These are phyloP conservation scores for Stratiomys singularior DNA, from an alignment of 2,888 invertebrate species.

Conservation along the genomic window DNA sequence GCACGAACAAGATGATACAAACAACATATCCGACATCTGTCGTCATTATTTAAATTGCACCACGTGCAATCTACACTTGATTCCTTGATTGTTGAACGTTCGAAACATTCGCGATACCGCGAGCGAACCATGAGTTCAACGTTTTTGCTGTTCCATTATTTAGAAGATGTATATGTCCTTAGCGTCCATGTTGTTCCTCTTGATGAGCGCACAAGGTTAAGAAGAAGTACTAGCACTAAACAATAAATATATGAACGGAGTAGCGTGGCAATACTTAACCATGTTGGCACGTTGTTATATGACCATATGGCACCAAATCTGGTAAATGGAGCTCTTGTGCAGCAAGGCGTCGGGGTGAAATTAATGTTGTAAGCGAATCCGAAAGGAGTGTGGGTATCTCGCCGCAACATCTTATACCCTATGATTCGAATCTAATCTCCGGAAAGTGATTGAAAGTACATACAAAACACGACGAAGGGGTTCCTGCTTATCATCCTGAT, in stretches of 20 bases:
- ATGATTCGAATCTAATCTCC: conserved; percentile 32
- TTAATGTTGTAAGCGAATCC: conserved; percentile 22
- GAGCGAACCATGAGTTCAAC: not conserved
- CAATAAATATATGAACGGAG: no score
- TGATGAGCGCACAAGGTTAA: conserved; percentile 5
- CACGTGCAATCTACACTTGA: conserved; percentile 35
- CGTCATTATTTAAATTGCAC: conserved; percentile 37
- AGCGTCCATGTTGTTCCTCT: not conserved
- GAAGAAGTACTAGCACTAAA: no score
- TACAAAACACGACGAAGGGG: not conserved
- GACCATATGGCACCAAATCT: conserved; percentile 35
- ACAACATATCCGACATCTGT: conserved; percentile 22
- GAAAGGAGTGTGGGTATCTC: not conserved
- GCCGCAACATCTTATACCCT: not conserved
- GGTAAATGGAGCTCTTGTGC: conserved; percentile 27
- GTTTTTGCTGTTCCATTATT: conserved; percentile 15
- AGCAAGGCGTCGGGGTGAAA: conserved; percentile 29
- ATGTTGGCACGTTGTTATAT: conserved; percentile 19
- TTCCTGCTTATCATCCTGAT: not conserved
- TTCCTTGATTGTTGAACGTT: conserved; percentile 15
- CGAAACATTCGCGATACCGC: not conserved
- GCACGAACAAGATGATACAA: not conserved
- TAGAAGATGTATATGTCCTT: not conserved
- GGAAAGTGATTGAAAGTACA: conserved; percentile 36
- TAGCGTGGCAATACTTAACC: not conserved